Conservation (phyloP, 2,797 vertebrate species). For the Spinus pinus region DNA sequence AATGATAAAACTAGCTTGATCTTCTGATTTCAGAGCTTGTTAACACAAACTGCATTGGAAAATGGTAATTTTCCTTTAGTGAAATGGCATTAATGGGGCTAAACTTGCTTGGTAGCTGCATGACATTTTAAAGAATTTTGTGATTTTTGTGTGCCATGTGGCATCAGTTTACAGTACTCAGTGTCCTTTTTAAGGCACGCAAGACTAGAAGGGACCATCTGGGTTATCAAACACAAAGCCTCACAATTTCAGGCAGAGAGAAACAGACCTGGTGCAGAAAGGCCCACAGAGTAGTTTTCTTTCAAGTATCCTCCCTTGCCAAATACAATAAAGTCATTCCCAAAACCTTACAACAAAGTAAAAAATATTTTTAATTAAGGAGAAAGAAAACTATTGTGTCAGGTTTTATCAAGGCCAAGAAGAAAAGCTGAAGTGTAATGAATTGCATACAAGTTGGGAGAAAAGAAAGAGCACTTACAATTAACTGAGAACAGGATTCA, state of each 20-base stretch:
- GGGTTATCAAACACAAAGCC: slow-evolving; percentile 27
- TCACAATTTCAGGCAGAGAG: not conserved
- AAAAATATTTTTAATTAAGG: slow-evolving; percentile 9
- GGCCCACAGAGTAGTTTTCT: not conserved
- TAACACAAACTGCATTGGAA: not conserved
- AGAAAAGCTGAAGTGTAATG: not conserved
- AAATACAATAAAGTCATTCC: not conserved
- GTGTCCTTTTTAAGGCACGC: slow-evolving; percentile 29
- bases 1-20: not conserved
- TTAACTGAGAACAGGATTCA: not conserved
- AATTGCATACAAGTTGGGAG: not conserved
- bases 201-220: slow-evolving; percentile 34
- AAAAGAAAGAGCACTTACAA: not conserved
- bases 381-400: not conserved
- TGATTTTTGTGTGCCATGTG: slow-evolving; percentile 5
- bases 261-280: not conserved
- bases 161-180: not conserved
- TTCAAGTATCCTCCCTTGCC: not conserved
- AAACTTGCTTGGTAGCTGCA: not conserved
- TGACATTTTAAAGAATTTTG: not conserved
- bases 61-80: not conserved
- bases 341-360: not conserved
- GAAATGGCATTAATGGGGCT: not conserved
- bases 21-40: not conserved
- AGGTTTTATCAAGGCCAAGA: not conserved